phyloP scores from a whole-genome alignment of 1,140 invertebrate genomes.

The Drusus annulatus region DNA sequence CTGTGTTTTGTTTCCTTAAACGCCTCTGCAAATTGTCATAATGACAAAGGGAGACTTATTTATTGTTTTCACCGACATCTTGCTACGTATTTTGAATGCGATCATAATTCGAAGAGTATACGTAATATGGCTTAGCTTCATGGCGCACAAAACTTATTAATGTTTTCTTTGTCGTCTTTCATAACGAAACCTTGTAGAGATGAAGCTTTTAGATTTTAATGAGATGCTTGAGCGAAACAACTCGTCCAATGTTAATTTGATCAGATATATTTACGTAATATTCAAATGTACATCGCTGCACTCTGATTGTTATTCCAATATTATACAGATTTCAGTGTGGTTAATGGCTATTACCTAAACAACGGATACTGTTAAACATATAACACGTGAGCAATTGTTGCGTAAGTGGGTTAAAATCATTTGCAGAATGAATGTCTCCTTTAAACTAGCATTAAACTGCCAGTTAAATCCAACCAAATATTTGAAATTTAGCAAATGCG shows the following conservation, averaged over 20 bases:
- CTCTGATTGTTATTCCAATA: no score
- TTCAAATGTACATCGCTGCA: no score
- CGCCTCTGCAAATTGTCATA: constrained; percentile 19
- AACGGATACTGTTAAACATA: no score
- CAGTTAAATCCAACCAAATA: background rate
- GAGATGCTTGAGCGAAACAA: background rate
- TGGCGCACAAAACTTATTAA: no score
- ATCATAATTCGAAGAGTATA: background rate
- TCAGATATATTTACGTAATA: no score
- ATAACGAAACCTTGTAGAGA: background rate
- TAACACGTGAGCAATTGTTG: no score
- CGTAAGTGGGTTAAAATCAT: background rate
- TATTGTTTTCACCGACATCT: background rate
- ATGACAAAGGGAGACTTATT: constrained; percentile 1
- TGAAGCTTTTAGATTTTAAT: background rate
- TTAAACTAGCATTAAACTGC: background rate
- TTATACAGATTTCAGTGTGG: no score
- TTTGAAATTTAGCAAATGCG: background rate
- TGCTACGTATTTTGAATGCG: background rate
- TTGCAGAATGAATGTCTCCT: background rate
- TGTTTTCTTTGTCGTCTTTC: background rate
- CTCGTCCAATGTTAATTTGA: background rate
- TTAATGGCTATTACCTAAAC: no score
- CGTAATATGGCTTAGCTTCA: no score
- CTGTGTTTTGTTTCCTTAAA: constrained; percentile 27